Conservation (phyloP, 2,113 vertebrate species). For the Zapus hudsonius region DNA sequence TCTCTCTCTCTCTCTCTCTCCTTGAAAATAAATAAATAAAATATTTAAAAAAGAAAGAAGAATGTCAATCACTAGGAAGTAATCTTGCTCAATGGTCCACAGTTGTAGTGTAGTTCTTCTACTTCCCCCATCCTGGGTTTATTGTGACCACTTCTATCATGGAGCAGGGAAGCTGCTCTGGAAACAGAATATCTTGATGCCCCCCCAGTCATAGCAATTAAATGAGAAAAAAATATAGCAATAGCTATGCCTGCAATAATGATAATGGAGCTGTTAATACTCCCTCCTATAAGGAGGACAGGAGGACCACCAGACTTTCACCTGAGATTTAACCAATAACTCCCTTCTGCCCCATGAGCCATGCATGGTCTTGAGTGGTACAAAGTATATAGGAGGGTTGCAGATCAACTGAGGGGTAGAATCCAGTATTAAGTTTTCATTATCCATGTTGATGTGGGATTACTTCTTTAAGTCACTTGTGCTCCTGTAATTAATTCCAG, state of each 20-base stretch:
- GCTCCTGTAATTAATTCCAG: neutral
- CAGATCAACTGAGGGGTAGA: neutral
- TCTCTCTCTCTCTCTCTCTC: too few relatives aligned
- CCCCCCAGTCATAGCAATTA: neutral
- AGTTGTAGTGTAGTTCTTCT: too few relatives aligned
- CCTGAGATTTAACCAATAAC: too few relatives aligned
- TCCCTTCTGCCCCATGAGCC: neutral
- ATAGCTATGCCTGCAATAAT: too few relatives aligned
- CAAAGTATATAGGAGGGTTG: neutral
- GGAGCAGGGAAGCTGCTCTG: too few relatives aligned
- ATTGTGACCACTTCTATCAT: too few relatives aligned
- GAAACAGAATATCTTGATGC: neutral
- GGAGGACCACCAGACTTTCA: neutral
- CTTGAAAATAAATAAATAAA: too few relatives aligned
- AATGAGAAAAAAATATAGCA: neutral
- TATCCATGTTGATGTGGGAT: neutral
- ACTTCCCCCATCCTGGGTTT: too few relatives aligned
- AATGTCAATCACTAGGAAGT: too few relatives aligned
- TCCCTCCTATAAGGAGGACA: too few relatives aligned
- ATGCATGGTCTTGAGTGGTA: neutral
- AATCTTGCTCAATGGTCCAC: too few relatives aligned
- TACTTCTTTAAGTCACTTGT: neutral
- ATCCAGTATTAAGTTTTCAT: neutral
- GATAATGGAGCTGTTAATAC: neutral
- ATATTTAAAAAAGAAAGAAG: too few relatives aligned